Evolutionary conservation across 2,113 vertebrate species (phyloP).

Genomic region (Hylia prasina): DNA sequence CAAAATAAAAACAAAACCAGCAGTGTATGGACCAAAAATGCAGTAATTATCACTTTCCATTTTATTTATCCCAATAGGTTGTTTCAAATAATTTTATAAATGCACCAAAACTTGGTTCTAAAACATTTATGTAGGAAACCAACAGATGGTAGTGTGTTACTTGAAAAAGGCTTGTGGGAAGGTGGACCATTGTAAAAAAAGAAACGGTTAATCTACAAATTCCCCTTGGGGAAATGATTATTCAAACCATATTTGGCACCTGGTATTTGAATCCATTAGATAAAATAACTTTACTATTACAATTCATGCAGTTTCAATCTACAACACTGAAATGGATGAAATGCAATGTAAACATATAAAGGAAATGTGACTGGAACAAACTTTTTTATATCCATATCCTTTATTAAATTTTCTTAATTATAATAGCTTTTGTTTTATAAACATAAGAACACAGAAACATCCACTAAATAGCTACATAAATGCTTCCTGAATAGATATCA

Average conservation of each 20-base stretch:
- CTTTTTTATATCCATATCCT: background rate
- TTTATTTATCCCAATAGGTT: background rate
- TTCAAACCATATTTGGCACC: background rate
- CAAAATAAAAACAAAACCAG: background rate
- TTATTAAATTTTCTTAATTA: background rate
- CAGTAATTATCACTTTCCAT: background rate
- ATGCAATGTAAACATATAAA: background rate
- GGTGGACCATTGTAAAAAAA: background rate
- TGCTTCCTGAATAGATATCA: background rate
- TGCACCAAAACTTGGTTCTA: background rate
- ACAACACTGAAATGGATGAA: background rate
- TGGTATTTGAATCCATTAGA: background rate
- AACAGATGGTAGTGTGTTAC: conserved; percentile 26
- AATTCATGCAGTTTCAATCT: background rate
- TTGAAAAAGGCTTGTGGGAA: conserved; percentile 1
- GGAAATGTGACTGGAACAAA: background rate
- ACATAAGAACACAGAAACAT: background rate
- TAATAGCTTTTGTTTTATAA: background rate
- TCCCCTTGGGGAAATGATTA: background rate
- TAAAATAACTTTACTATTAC: background rate
- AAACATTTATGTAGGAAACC: background rate
- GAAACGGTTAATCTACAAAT: conserved; percentile 5
- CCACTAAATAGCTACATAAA: background rate
- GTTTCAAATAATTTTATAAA: background rate
- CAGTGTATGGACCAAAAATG: background rate